Base-by-base conservation (phyloP, 2,113 vertebrate genomes). In the Nycticorax nycticorax region DNA sequence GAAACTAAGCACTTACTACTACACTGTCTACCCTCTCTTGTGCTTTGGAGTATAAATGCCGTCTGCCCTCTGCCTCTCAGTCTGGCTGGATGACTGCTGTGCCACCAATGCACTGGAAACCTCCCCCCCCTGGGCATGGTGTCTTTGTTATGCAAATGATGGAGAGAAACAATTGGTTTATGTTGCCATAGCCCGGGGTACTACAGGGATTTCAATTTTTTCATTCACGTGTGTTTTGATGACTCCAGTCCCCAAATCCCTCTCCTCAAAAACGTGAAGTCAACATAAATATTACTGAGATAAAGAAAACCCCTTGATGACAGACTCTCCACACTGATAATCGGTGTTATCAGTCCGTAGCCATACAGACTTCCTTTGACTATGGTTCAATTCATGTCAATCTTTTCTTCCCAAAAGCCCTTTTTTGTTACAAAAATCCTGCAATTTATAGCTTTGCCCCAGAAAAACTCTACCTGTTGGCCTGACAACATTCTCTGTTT, bases 141-240 rank as follows among this genome's bases (percentile, higher is more conserved):
- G 35, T 47, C 79, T 98, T 98, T 97, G 52, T 97, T 96, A 96
- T 92, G 83, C 60, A 94, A 95, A 97, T 83, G 53, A 71, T 68
- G 37, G 48, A 56, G 76, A 96, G 76, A 90, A 88, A 78, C 41
- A 85, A 64, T 85, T 73, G 69, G 32, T 88, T 82, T 73, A 14
- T 82, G 20, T 94, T 64, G 43, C 77, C 63, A 56, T 83, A 95
- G 35, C 50, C 84, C 72, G 67, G 35, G 60, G 41, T 26, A 43
- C 22, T 90, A 72, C 11, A 48, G 56, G 45, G 45, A 93, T 90
- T 76, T 92, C 35, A 24, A 76, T 87, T 92, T 87, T 92, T 79
- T 87, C 50, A 37, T 81, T 95, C 37, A 19, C 26, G 3, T 73
- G 7, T 84, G 35, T 92, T 93, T 96, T 95, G 52, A 82, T 75